Evolutionary conservation across 2,113 vertebrate species (phyloP).

Genomic region (Apodemus speciosus): DNA sequence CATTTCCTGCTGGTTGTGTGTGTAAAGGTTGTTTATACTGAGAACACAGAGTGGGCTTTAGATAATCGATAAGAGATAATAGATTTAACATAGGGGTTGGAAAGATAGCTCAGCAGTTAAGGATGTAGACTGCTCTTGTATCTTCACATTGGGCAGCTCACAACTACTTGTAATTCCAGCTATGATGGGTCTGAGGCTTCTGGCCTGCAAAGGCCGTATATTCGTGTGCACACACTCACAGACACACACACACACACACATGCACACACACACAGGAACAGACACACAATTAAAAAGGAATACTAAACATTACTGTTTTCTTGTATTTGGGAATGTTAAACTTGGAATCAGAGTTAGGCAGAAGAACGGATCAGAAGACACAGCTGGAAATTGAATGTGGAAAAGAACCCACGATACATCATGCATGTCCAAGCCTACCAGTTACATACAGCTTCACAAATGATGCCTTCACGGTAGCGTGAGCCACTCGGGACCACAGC

Average conservation of each 20-base stretch:
- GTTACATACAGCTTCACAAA: neutral
- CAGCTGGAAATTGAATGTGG: neutral
- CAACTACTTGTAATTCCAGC: neutral
- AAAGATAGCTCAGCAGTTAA: neutral
- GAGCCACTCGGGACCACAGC: neutral
- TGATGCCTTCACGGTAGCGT: neutral
- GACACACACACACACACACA: neutral
- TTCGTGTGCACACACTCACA: neutral
- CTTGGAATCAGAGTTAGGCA: constrained; percentile 17
- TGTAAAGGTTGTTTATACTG: neutral
- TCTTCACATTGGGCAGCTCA: neutral
- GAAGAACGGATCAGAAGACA: neutral
- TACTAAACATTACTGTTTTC: neutral
- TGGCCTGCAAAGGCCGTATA: neutral
- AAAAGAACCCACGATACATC: neutral
- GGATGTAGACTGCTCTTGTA: neutral
- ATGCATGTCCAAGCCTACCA: neutral
- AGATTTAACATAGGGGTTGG: neutral
- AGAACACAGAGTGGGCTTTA: constrained; percentile 1
- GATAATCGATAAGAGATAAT: constrained; percentile 2
- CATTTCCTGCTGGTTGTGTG: neutral
- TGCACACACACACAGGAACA: neutral
- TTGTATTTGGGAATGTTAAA: constrained; percentile 31
- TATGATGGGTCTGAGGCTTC: neutral
- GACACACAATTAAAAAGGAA: neutral